Base-by-base conservation (phyloP, 2,113 vertebrate genomes). In the Phoxinus phoxinus region DNA sequence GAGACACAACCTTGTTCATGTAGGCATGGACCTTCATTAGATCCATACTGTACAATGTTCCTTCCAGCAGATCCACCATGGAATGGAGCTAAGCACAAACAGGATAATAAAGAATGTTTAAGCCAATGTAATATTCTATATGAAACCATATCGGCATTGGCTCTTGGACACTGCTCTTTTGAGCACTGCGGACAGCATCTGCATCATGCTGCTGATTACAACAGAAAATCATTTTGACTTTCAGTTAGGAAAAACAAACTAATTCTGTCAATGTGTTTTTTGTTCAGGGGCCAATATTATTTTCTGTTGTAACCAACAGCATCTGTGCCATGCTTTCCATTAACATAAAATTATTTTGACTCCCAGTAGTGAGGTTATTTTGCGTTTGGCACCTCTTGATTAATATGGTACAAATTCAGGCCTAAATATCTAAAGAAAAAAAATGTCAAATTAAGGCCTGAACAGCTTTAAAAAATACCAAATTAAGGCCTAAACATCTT, bases 1-100 rank as follows among this genome's bases (percentile, higher is more conserved):
- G 97, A 3, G 97, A 94, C 87, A 97, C 92, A 82, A 99, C 96
- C 87, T 97, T 97, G 92, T 91, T 96, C 93, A 99, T 95, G 90
- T 99, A 99, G 78, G 97, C 96, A 67, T 99, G 98, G 32, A 99
- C 96, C 91, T 98, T 99, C 96, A 99, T 93, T 84, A 99, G 93
- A 88, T 99, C 97, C 96, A 99, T 96, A 93, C 97, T 99, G 94
- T 97, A 99, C 46, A 99, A 92, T 0, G 97, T 96, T 56, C 97
- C 97, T 91, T 99, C 97, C 1, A 99, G 95, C 56, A 99, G 95
- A 86, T 99, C 97, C 89, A 97, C 97, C 95, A 99, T 97, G 3
- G 97, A 97, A 86, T 99, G 97, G 85, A 99, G 95, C 98, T 99
- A 78, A 69, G 87, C 53, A 87, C 63, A 85, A 74, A 87, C 79